Base-by-base conservation (phyloP, 2,113 vertebrate species). In the Pseudorhombus dupliciocellatus region DNA sequence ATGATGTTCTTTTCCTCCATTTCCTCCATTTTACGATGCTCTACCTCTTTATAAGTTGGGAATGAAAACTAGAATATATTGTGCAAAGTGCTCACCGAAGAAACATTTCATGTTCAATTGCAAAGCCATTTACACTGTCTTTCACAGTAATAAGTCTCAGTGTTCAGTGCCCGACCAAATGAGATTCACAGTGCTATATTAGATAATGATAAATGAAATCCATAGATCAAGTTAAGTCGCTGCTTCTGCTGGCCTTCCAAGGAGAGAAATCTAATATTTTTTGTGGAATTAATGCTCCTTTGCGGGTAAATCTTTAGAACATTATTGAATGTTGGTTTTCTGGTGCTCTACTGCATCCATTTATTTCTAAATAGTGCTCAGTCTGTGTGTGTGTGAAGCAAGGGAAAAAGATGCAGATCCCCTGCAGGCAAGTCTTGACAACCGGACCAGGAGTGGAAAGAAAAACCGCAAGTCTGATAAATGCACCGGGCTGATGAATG, bases 171-270 rank as follows among this genome's bases (percentile, higher is more conserved):
- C 57, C 50, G 28, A 78, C 81, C 80, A 77, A 84, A 87, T 83
- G 74, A 69, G 68, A 75, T 81, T 77, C 76, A 79, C 77, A 40
- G 55, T 4, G 48, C 62, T 65, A 51, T 84, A 88, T 87, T 85
- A 84, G 82, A 85, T 88, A 74, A 83, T 8, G 21, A 57, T 83
- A 85, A 87, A 90, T 89, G 80, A 85, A 88, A 88, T 83, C 71
- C 87, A 90, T 89, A 50, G 56, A 88, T 90, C 84, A 88, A 68
- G 73, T 79, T 70, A 77, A 80, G 59, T 66, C 69, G 69, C 66
- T 69, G 84, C 73, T 61, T 75, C 60, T 64, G 80, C 55, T 7
- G 9, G 21, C 54, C 58, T 44, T 37, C 59, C 18, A 11, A 58
- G 31, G 48, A 70, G 44, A 75, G 76, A 73, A 71, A 73, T 42